Percentiles rank a stretch among this genome's conserved stretches.
These are phyloP conservation scores for Tringa solitaria DNA, from an alignment of 2,113 vertebrate species.

Conservation along the genomic window DNA sequence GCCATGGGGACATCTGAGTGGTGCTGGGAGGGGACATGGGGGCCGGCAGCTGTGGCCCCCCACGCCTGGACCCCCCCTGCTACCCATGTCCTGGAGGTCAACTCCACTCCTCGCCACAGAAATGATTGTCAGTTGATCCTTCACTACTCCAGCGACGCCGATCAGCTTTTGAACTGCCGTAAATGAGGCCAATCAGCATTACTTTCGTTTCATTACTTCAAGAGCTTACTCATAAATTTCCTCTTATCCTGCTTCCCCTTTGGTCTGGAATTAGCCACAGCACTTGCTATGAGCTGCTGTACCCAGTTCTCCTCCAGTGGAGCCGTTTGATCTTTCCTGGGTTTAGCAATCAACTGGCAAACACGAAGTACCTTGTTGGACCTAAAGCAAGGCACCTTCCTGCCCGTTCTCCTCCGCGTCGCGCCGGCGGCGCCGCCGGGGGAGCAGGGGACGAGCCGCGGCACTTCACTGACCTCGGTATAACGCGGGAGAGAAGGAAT, in stretches of 20 bases:
- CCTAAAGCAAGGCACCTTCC: conserved; percentile 1
- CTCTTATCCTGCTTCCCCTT: conserved; percentile 59
- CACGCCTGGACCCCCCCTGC: rapidly evolving
- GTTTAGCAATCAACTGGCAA: conserved; percentile 47
- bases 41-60: not conserved
- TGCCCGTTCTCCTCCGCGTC: not conserved
- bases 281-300: not conserved
- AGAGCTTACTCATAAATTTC: conserved; percentile 68
- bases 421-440: not conserved
- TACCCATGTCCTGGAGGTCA: not conserved
- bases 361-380: not conserved
- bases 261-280: conserved; percentile 64
- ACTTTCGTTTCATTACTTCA: conserved; percentile 72
- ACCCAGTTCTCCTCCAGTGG: conserved; percentile 29
- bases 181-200: conserved; percentile 71
- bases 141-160: conserved; percentile 33
- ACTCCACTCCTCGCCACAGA: not conserved
- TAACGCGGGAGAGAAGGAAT: not conserved
- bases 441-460: not conserved
- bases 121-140: conserved; percentile 37
- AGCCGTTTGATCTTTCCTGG: conserved; percentile 53
- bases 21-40: not conserved
- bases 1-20: rapidly evolving
- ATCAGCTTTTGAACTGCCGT: conserved; percentile 68
- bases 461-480: not conserved